These are phyloP conservation scores for Oncorhynchus mykiss DNA, from an alignment of 2,113 vertebrate species.

Conservation along the genomic window DNA sequence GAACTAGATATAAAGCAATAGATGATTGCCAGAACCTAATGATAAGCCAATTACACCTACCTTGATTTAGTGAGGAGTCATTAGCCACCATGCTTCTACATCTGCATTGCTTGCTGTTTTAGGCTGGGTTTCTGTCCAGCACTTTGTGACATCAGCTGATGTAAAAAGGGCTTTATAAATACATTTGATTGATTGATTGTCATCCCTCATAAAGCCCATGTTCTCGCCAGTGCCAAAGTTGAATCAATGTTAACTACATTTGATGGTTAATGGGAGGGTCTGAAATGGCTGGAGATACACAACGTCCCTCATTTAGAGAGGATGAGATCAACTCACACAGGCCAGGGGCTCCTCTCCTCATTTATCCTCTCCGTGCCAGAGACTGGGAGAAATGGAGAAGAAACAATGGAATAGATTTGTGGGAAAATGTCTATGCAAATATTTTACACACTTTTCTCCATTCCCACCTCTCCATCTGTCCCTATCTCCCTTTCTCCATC, in stretches of 20 bases:
- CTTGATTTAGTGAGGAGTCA: conserved; percentile 41
- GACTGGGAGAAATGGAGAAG: no score
- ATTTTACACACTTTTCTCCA: no score
- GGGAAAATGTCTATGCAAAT: no score
- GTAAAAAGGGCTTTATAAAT: no score
- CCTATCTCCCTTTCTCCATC: no score
- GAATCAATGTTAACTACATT: conserved; percentile 62
- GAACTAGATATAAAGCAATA: conserved; percentile 31
- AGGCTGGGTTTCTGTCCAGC: no score
- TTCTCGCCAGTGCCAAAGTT: conserved; percentile 38
- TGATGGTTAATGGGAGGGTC: conserved; percentile 36
- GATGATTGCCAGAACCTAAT: conserved; percentile 53
- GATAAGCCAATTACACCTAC: conserved; percentile 44
- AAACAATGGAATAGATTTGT: no score
- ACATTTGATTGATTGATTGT: conserved; percentile 3
- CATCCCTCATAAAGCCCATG: conserved; percentile 50
- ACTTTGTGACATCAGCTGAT: no score
- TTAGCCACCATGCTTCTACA: background rate
- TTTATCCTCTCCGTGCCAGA: background rate
- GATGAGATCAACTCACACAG: conserved; percentile 33
- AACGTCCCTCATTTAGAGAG: conserved; percentile 36
- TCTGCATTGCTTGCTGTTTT: no score
- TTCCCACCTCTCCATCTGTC: no score
- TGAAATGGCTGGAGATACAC: conserved; percentile 33
- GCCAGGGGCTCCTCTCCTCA: background rate